A percentile compares a stretch with the other conserved stretches of the same genome.
Evolutionary conservation across 2,113 vertebrate genomes (phyloP).

Genomic region (Amia ocellicauda): DNA sequence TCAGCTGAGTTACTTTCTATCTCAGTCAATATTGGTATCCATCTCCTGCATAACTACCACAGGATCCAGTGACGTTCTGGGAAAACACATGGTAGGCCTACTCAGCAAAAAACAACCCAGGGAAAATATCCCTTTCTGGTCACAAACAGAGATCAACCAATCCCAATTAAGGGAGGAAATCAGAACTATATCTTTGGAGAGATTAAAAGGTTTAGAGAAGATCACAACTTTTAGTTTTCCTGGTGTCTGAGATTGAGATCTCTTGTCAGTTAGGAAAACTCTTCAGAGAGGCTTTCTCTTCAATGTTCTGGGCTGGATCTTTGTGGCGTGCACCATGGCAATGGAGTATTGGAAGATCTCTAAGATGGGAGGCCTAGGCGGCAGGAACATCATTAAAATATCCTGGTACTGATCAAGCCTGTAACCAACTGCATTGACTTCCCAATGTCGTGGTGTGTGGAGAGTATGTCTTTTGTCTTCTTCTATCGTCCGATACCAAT

Average conservation of each 20-base stretch:
- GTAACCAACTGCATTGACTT: constrained; percentile 86
- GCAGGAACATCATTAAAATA: constrained; percentile 78
- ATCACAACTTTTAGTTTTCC: not conserved
- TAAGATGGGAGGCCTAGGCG: constrained; percentile 79
- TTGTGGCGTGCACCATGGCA: constrained; percentile 81
- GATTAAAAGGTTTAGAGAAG: no score
- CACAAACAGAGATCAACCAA: no score
- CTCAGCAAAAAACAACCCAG: no score
- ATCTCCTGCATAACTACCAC: no score
- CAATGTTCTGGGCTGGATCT: constrained; percentile 79
- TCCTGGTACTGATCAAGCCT: constrained; percentile 87
- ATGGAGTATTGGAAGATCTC: constrained; percentile 86
- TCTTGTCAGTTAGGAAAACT: not conserved
- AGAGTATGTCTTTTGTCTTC: constrained; percentile 58
- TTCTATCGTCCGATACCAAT: no score
- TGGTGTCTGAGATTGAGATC: not conserved
- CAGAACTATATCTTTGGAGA: no score
- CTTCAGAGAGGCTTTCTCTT: constrained; percentile 66
- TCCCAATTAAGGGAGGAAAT: no score
- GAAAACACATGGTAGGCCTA: no score
- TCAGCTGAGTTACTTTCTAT: no score
- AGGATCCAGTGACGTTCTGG: no score
- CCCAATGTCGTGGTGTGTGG: constrained; percentile 79
- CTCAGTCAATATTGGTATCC: no score
- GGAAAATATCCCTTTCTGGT: no score